These are phyloP conservation scores for Protonemura montana DNA, from an alignment of 2,888 invertebrate genomes.

Conservation along the genomic window DNA sequence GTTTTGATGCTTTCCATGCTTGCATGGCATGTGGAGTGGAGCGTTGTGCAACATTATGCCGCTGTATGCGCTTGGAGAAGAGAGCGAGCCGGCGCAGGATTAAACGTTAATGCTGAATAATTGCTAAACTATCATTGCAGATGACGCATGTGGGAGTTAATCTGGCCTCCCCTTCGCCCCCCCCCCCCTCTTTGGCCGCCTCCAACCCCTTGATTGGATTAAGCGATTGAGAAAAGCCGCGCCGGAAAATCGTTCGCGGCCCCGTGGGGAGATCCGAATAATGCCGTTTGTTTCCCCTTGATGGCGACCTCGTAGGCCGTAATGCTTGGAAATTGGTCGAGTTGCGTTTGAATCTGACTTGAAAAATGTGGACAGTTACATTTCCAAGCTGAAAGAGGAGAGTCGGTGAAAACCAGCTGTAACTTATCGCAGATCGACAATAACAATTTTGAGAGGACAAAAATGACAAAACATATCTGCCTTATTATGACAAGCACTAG, in stretches of 20 bases:
- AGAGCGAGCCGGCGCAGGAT: background rate
- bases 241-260: background rate
- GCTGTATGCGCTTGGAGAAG: background rate
- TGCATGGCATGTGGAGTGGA: background rate
- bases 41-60: background rate
- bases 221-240: constrained; percentile 7
- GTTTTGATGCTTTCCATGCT: too few species aligned
- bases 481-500: too few species aligned
- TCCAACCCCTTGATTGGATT: background rate
- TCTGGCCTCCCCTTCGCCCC: background rate
- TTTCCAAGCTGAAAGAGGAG: too few species aligned
- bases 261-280: background rate
- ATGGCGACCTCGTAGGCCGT: background rate
- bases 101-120: background rate
- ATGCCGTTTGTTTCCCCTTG: background rate
- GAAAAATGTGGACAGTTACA: too few species aligned
- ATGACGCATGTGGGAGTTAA: constrained; percentile 7
- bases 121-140: constrained; percentile 12
- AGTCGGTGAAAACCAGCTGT: too few species aligned
- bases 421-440: too few species aligned
- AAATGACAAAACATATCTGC: too few species aligned
- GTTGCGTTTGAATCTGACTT: too few species aligned
- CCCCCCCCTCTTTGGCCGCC: background rate
- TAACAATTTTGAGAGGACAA: too few species aligned
- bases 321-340: too few species aligned